These are phyloP conservation scores for Crotalus horridus DNA, from an alignment of 2,113 vertebrate species.

Conservation along the genomic window DNA sequence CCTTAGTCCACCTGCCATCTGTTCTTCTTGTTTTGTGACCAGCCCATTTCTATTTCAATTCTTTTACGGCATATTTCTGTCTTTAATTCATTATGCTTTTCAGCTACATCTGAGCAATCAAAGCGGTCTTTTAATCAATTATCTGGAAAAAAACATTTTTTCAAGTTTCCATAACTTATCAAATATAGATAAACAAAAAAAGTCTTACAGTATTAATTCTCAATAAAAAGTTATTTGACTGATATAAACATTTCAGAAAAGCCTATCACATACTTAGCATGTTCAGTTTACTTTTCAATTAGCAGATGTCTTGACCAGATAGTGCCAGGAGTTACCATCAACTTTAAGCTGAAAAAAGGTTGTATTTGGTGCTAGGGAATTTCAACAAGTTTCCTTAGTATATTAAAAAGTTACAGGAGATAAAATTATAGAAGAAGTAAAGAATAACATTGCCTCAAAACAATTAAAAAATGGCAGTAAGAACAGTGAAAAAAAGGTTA, in stretches of 20 bases:
- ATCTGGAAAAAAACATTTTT: not conserved
- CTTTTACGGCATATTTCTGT: not conserved
- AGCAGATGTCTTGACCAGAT: not conserved
- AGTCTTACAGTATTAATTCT: not conserved
- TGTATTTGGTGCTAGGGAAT: not conserved
- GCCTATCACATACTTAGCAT: not conserved
- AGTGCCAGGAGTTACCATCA: not conserved
- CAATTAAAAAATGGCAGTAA: not conserved
- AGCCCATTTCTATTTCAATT: not conserved
- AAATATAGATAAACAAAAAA: not conserved
- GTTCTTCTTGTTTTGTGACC: not conserved
- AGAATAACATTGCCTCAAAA: not conserved
- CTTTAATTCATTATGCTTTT: conserved; percentile 5
- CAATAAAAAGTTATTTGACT: not conserved
- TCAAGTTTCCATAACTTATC: not conserved
- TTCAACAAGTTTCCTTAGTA: not conserved
- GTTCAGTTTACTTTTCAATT: not conserved
- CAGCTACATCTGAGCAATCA: not conserved
- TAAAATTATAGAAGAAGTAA: not conserved
- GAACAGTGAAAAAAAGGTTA: not conserved
- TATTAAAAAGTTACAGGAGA: not conserved
- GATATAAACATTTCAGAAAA: not conserved
- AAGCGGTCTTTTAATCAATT: not conserved
- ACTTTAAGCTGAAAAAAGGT: not conserved
- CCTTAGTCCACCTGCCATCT: not conserved